A percentile compares a stretch with the other conserved stretches of the same genome.
Conservation (phyloP, 1,140 invertebrate genomes). For the Lordiphosa mommai region DNA sequence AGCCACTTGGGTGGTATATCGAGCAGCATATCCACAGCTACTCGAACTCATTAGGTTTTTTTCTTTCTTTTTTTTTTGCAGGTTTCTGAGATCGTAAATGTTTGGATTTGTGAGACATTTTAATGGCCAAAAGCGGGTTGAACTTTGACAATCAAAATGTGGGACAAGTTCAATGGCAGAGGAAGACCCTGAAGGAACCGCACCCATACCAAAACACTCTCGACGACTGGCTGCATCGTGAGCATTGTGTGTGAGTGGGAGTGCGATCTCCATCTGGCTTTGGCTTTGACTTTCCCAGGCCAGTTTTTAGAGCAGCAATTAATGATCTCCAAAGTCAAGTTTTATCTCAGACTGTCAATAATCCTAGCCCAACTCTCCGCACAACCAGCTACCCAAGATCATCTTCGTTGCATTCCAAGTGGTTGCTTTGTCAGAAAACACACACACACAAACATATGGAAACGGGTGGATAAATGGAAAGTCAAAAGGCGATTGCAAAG, state of each 20-base stretch:
- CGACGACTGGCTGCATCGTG: conserved; percentile 23
- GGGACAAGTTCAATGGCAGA: conserved; percentile 72
- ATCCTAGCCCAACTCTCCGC: conserved; percentile 1
- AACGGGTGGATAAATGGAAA: conserved; percentile 66
- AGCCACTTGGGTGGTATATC: conserved; percentile 68
- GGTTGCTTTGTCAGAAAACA: conserved; percentile 74
- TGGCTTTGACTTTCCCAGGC: conserved; percentile 28
- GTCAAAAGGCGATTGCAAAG: conserved; percentile 66
- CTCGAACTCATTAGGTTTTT: conserved; percentile 51
- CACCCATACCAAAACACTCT: conserved; percentile 33
- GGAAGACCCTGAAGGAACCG: conserved; percentile 20
- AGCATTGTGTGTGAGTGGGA: conserved; percentile 51
- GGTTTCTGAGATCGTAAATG: conserved; percentile 48
- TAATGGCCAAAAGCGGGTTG: conserved; percentile 57
- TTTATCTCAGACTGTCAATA: conserved; percentile 52
- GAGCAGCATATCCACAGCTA: conserved; percentile 36
- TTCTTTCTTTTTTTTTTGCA: too few relatives aligned
- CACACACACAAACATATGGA: conserved; percentile 28
- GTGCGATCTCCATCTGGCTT: conserved; percentile 30
- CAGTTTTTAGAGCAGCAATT: conserved; percentile 57
- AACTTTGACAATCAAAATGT: conserved; percentile 77
- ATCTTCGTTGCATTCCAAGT: conserved; percentile 30
- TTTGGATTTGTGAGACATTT: conserved; percentile 72
- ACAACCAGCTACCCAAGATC: background rate
- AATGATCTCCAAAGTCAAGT: conserved; percentile 58